A percentile compares a stretch with the other conserved stretches of the same genome.
Evolutionary conservation across 2,888 invertebrate genomes (phyloP).

Genomic region (Yponomeuta sedellus): DNA sequence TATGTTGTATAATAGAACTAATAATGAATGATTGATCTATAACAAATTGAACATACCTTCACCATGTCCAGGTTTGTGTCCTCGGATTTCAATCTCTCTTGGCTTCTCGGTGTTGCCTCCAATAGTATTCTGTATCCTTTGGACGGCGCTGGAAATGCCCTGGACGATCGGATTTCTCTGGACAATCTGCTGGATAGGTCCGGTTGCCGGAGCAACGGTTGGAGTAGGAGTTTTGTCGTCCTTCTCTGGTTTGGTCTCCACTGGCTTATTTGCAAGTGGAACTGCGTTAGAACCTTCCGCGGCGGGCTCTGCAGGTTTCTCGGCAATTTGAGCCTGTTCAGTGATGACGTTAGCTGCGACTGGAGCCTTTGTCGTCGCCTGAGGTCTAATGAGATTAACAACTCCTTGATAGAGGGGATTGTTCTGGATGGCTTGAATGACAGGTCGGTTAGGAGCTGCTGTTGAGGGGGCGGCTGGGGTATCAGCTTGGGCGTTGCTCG

Average conservation of each 20-base stretch:
- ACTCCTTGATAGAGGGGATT: constrained; percentile 22
- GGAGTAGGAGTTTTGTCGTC: constrained; percentile 4
- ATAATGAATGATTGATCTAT: not conserved
- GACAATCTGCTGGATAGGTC: constrained; percentile 42
- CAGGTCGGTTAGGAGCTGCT: constrained; percentile 28
- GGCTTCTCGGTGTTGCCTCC: constrained; percentile 39
- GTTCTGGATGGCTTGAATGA: constrained; percentile 39
- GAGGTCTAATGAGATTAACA: constrained; percentile 22
- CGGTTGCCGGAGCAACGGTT: constrained; percentile 17
- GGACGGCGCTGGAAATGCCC: constrained; percentile 40
- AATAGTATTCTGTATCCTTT: constrained; percentile 38
- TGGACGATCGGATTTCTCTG: constrained; percentile 43
- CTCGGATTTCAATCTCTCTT: constrained; percentile 28
- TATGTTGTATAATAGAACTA: too few relatives aligned
- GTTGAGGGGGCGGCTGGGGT: constrained; percentile 22
- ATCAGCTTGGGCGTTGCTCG: constrained; percentile 12
- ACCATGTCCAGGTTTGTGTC: not conserved
- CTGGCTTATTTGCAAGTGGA: constrained; percentile 20
- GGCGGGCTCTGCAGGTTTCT: constrained; percentile 13
- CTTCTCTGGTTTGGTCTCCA: constrained; percentile 18
- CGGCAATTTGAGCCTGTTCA: not conserved
- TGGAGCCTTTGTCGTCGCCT: constrained; percentile 2
- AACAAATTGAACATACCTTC: not conserved
- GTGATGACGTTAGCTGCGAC: not conserved
- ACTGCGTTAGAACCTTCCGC: constrained; percentile 25